Evolutionary conservation across 2,113 vertebrate genomes (phyloP).

Genomic region (Madoqua kirkii): DNA sequence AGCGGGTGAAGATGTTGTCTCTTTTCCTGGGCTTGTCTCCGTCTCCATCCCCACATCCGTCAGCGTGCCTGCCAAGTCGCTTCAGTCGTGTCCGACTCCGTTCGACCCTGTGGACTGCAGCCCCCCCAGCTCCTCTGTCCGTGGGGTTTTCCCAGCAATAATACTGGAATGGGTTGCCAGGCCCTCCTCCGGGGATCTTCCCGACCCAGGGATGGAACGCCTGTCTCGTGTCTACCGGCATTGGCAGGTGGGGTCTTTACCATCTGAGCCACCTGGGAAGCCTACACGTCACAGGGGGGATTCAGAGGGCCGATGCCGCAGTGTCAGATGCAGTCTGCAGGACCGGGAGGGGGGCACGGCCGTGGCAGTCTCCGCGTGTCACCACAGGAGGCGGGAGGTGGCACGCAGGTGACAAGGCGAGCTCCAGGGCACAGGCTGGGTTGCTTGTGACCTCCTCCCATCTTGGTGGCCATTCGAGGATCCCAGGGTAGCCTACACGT

Average conservation of each 20-base stretch:
- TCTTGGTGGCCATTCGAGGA: too few species aligned
- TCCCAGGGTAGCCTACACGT: too few species aligned
- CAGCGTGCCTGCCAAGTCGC: background rate
- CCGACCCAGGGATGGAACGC: background rate
- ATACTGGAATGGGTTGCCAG: background rate
- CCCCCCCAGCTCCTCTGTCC: background rate
- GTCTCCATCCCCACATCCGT: accelerated
- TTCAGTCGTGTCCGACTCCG: background rate
- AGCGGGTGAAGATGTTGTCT: accelerated
- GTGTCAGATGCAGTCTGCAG: too few species aligned
- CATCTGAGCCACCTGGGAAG: accelerated
- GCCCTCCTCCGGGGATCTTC: background rate
- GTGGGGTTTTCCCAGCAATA: background rate
- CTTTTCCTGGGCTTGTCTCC: background rate
- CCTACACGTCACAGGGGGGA: accelerated
- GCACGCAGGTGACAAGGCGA: too few species aligned
- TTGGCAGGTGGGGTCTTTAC: background rate
- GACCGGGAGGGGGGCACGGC: too few species aligned
- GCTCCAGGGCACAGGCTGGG: too few species aligned
- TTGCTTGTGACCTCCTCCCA: too few species aligned
- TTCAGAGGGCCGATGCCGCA: too few species aligned
- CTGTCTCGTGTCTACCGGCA: background rate
- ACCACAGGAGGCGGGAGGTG: too few species aligned
- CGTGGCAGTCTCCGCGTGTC: too few species aligned
- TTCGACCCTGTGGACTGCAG: background rate